Evolutionary conservation across 2,888 invertebrate genomes (phyloP), one percentile per base, ranked within the genome.

Genomic region (Parnassius mnemosyne): DNA sequence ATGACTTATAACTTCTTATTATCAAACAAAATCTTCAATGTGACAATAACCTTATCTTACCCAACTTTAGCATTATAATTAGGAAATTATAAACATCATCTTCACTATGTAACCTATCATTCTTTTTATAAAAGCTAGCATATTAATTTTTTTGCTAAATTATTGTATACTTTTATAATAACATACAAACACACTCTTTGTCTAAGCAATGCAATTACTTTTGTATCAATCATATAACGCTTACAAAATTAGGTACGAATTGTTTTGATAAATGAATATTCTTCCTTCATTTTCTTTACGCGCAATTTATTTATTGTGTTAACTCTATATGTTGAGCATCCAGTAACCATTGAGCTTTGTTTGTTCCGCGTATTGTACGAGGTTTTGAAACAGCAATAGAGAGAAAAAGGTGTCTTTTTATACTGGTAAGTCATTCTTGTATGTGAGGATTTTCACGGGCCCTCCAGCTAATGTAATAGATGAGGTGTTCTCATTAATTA

Each of bases 401-500:
- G 62, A 61, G 69, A 66, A 69, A 69, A 68, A 73, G 56, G 72
- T 81, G 71, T 81, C 88, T 72, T 10, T 57, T 63, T 75, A 79
- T 16, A 64, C 51, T 86, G 87, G 87, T 76, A 68, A 71, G 74
- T 75, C 73, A 71, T 71, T 77, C 79, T 78, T 83, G 84, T 81
- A 83, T 84, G 83, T 83, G 68, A 70, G 75, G 69, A 76, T 77
- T 83, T 84, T 83, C 81, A 81, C 82, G 80, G 78, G 85, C 84
- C 83, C 85, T 86, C 84, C 76, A 81, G 83, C 87, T 91, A 90
- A 91, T 90, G 89, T 87, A 89, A 90, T 91, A 90, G 84, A 90
- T 88, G 89, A 90, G 90, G 90, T 91, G 91, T 88, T 89, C 82
- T 77, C 87, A 85, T 89, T 89, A 90, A 90, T 91, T 88, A 90